Conservation (phyloP, 1,140 invertebrate genomes). For the Solenopsis fugax region DNA sequence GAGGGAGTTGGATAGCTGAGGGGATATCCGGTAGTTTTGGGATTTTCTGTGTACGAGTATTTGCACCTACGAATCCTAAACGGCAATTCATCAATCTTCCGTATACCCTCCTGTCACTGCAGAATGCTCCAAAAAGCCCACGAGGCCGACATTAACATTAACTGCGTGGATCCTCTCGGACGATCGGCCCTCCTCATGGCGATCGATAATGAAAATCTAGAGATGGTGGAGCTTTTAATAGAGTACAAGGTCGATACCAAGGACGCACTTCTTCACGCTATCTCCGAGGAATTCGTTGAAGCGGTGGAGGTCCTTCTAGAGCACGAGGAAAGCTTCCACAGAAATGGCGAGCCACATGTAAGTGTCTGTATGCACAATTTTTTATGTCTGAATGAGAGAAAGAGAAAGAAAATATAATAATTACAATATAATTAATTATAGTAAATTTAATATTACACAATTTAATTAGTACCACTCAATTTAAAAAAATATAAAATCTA, state of each 20-base stretch:
- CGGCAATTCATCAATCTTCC: constrained; percentile 46
- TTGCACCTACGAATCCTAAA: background rate
- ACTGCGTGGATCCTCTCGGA: constrained; percentile 98
- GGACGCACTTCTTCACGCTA: constrained; percentile 98
- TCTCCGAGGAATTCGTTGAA: constrained; percentile 99
- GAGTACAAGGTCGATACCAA: constrained; percentile 95
- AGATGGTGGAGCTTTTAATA: constrained; percentile 98
- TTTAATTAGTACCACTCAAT: background rate
- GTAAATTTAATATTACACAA: no score
- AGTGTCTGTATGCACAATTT: constrained; percentile 78
- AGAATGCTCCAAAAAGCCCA: constrained; percentile 93
- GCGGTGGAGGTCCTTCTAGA: constrained; percentile 98
- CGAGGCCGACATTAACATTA: constrained; percentile 96
- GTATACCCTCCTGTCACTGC: constrained; percentile 42
- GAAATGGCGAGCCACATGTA: constrained; percentile 93
- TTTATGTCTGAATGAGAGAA: background rate
- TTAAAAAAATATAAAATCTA: background rate
- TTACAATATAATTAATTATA: constrained; percentile 11
- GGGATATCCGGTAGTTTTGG: background rate
- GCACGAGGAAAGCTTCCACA: constrained; percentile 94
- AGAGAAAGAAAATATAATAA: background rate
- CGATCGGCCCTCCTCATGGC: constrained; percentile 97
- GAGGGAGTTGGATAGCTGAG: background rate
- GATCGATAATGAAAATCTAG: constrained; percentile 99
- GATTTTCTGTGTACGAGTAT: background rate